Conservation (phyloP, 1,140 invertebrate genomes). For the Mercenaria mercenaria region DNA sequence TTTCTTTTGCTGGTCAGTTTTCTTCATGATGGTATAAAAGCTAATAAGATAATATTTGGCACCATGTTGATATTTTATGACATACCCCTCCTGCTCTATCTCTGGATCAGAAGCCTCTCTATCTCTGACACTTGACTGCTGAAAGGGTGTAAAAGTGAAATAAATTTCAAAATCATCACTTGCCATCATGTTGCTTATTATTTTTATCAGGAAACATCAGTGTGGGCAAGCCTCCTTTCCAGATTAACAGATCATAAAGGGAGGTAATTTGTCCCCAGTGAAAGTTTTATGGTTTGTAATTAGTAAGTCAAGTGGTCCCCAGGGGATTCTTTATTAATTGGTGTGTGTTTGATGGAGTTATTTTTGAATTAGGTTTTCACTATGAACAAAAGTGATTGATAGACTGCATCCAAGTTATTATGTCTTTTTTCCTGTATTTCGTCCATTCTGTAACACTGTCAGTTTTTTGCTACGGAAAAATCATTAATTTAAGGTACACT, state of each 20-base stretch:
- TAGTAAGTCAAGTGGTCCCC: background rate
- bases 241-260: slow-evolving; percentile 44
- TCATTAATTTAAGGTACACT: no score
- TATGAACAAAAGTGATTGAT: no score
- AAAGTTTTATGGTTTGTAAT: slow-evolving; percentile 28
- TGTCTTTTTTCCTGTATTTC: no score
- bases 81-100: background rate
- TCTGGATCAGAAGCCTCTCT: background rate
- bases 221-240: background rate
- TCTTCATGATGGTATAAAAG: no score
- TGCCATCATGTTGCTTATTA: background rate
- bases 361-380: background rate
- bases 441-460: no score
- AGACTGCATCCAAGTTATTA: no score
- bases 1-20: no score
- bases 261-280: slow-evolving; percentile 1
- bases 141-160: slow-evolving; percentile 31
- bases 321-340: slow-evolving; percentile 1
- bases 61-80: slow-evolving; percentile 14
- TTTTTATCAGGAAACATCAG: background rate
- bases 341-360: background rate
- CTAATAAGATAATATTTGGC: background rate
- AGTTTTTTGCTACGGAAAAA: no score
- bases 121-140: slow-evolving; percentile 10
- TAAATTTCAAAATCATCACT: slow-evolving; percentile 32